Conservation (phyloP, 2,888 invertebrate genomes). For the Hirtodrosophila confusa region DNA sequence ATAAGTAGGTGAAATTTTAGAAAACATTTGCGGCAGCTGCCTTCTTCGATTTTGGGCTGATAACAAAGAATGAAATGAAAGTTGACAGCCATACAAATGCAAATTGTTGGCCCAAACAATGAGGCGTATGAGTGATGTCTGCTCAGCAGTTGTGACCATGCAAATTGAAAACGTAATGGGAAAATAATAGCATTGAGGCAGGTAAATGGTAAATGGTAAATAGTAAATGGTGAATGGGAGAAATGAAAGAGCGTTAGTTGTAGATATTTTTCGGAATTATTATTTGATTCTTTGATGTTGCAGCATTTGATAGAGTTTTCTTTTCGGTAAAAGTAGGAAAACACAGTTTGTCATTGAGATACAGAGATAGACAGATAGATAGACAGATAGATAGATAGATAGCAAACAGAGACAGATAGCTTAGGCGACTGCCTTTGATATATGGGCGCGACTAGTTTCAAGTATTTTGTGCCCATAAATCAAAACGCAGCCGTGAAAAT, state of each 20-base stretch:
- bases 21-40: constrained; percentile 48
- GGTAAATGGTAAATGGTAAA: constrained; percentile 30
- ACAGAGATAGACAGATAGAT: constrained; percentile 28
- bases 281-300: constrained; percentile 78
- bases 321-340: constrained; percentile 59
- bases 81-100: constrained; percentile 56
- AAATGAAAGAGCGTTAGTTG: constrained; percentile 44
- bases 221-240: neutral
- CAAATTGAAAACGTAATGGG: constrained; percentile 55
- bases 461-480: constrained; percentile 75
- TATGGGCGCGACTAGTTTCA: constrained; percentile 82
- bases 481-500: constrained; percentile 57
- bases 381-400: constrained; percentile 42
- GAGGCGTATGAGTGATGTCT: constrained; percentile 64
- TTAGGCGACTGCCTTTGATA: constrained; percentile 58
- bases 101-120: constrained; percentile 60
- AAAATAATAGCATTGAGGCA: constrained; percentile 26
- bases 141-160: constrained; percentile 36
- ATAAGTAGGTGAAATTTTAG: constrained; percentile 72
- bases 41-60: constrained; percentile 56
- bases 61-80: constrained; percentile 70
- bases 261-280: constrained; percentile 69
- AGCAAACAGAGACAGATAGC: constrained; percentile 42
- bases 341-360: constrained; percentile 41
- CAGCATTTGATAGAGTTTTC: constrained; percentile 69